These are phyloP conservation scores for Falcunculus frontatus DNA, from an alignment of 2,113 vertebrate species.

Conservation along the genomic window DNA sequence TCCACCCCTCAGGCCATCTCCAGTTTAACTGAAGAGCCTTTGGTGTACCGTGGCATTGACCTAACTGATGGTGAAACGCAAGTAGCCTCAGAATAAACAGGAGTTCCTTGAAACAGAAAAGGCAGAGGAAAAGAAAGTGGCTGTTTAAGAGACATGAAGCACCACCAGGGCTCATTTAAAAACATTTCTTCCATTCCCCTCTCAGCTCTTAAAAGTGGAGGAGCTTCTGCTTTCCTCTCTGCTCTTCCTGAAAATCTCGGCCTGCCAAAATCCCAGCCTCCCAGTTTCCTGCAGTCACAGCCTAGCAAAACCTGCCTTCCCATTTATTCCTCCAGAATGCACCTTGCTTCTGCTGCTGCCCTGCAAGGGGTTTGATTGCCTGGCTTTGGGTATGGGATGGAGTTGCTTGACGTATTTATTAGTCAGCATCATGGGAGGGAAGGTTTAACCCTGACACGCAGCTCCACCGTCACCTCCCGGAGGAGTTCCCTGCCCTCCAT, in stretches of 20 bases:
- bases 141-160: background rate
- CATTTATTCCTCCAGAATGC: rapidly evolving
- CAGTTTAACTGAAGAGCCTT: background rate
- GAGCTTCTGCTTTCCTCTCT: background rate
- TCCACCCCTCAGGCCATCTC: background rate
- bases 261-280: background rate
- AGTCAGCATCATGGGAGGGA: background rate
- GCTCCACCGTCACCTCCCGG: background rate
- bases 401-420: rapidly evolving
- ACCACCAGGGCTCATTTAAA: background rate
- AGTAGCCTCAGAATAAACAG: background rate
- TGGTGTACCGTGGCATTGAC: background rate
- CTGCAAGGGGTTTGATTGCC: background rate
- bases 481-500: background rate
- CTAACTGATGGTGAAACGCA: background rate
- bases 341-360: background rate
- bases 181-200: background rate
- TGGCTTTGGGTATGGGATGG: background rate
- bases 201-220: background rate
- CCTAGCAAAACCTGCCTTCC: background rate
- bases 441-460: background rate
- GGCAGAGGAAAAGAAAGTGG: background rate
- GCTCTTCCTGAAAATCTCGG: background rate
- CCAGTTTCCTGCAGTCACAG: background rate
- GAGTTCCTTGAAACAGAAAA: background rate